Evolutionary conservation across 2,113 vertebrate genomes (phyloP), one percentile per base, ranked within the genome.

Genomic region (Plectropomus leopardus): DNA sequence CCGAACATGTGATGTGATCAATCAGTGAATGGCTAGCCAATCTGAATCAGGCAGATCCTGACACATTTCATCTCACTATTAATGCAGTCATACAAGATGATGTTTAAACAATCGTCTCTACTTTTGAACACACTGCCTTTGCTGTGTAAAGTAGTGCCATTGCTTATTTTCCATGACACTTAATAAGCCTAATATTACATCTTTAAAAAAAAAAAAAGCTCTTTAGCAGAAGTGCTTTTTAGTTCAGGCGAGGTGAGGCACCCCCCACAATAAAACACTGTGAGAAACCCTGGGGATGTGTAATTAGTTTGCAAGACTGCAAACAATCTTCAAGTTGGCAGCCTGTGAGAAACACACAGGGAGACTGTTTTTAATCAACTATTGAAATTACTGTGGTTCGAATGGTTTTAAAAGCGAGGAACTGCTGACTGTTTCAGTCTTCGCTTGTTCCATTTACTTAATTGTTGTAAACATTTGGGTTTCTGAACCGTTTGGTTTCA

Each of bases 281-380:
- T 11, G 7, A 21, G 11, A 26, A 44, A 63, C 60, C 72, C 59
- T 32, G 48, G 16, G 21, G 72, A 65, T 44, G 32, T 55, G 24
- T 63, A 16, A 51, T 73, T 40, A 64, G 47, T 44, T 64, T 40
- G 26, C 16, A 26, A 36, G 4, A 58, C 42, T 48, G 28, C 30
- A 60, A 72, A 72, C 45, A 21, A 17, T 73, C 24, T 23, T 61
- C 23, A 50, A 28, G 70, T 47, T 24, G 14, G 16, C 5, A 48
- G 63, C 42, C 63, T 30, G 17, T 30, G 21, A 59, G 28, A 34
- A 59, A 59, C 42, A 59, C 54, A 44, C 34, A 16, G 53, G 23
- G 16, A 72, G n/a, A 28, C 50, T 26, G 28, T 19, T 71, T 69
- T 26, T 47, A 71, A 64, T 77, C 11, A 26, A 48, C 28, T 13